phyloP scores from a whole-genome alignment of 2,113 vertebrate species.

The Tupaia chinensis region DNA sequence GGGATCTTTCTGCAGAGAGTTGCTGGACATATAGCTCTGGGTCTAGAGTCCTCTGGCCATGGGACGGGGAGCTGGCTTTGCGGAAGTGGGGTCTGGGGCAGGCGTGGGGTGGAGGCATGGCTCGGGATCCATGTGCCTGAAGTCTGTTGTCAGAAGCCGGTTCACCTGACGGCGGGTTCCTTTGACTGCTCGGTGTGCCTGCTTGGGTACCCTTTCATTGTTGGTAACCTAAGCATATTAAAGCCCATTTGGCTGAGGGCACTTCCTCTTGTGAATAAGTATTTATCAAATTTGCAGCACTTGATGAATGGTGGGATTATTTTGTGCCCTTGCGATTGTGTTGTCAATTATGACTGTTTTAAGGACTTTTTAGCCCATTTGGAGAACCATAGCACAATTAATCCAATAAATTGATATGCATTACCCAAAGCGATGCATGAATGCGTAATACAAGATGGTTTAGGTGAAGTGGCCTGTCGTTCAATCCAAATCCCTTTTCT shows the following conservation, averaged over 20 bases:
- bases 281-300: conserved; percentile 70
- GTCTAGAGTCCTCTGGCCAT: not conserved
- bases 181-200: conserved; percentile 57
- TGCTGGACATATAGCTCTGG: conserved; percentile 1
- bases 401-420: conserved; percentile 51
- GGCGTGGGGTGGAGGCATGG: not conserved
- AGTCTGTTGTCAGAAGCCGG: conserved; percentile 52
- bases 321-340: conserved; percentile 50
- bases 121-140: not conserved
- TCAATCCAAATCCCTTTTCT: conserved; percentile 59
- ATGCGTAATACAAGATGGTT: conserved; percentile 14
- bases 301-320: conserved; percentile 61
- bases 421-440: conserved; percentile 45
- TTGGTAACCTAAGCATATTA: conserved; percentile 59
- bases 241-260: conserved; percentile 48
- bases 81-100: not conserved
- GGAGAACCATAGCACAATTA: conserved; percentile 61
- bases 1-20: not conserved
- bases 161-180: conserved; percentile 61
- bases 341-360: conserved; percentile 63
- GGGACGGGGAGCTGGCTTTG: not conserved
- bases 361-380: conserved; percentile 70
- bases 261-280: conserved; percentile 66
- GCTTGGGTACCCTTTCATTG: conserved; percentile 68
- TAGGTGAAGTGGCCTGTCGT: conserved; percentile 52